Conservation (phyloP, 2,113 vertebrate species). For the Chaenogobius annularis region DNA sequence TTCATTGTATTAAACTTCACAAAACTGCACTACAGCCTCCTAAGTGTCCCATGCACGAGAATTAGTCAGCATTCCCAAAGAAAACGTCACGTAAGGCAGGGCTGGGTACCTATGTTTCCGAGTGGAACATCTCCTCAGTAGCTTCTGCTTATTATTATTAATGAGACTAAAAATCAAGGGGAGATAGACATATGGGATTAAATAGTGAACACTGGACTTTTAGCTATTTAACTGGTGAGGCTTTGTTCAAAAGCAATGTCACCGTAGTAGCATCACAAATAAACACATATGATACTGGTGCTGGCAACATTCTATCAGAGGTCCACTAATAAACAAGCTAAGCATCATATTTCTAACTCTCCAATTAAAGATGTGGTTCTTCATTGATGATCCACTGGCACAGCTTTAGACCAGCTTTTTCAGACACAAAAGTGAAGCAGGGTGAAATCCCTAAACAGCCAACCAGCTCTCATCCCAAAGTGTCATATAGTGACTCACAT, state of each 20-base stretch:
- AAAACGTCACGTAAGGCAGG: conserved; percentile 76
- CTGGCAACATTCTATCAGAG: no score
- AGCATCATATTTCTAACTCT: no score
- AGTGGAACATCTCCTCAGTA: conserved; percentile 87
- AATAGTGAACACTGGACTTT: conserved; percentile 23
- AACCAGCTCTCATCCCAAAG: no score
- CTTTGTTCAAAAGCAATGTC: no score
- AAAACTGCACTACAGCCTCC: conserved; percentile 33
- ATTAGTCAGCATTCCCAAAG: conserved; percentile 90
- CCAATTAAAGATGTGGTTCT: no score
- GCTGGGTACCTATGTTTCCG: conserved; percentile 91
- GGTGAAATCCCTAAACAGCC: no score
- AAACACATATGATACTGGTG: no score
- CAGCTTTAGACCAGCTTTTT: no score
- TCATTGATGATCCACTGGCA: no score
- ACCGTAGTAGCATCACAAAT: background rate
- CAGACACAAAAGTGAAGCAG: no score
- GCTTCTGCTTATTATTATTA: conserved; percentile 91
- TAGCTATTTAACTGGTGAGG: background rate
- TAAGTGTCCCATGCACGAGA: conserved; percentile 84
- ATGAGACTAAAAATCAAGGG: conserved; percentile 90
- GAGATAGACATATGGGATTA: conserved; percentile 82
- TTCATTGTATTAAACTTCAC: conserved; percentile 12
- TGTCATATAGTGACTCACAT: no score
- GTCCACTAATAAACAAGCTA: no score